These are phyloP conservation scores for Diplodus puntazzo DNA, from an alignment of 2,797 vertebrate genomes.

Conservation along the genomic window DNA sequence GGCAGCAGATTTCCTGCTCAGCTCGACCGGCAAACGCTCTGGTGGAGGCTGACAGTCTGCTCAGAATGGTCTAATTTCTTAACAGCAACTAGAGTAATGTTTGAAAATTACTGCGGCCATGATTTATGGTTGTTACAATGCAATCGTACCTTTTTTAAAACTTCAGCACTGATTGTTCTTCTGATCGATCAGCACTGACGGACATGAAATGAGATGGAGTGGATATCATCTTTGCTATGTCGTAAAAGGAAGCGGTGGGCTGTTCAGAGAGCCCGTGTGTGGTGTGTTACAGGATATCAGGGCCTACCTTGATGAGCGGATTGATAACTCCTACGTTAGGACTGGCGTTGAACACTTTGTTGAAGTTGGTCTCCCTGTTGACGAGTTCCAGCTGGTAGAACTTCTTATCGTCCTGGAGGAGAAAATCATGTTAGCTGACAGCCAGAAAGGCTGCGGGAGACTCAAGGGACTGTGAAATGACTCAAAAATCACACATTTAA, in stretches of 20 bases:
- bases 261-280: constrained; percentile 42
- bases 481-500: constrained; percentile 42
- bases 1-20: background rate
- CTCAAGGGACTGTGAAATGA: constrained; percentile 7
- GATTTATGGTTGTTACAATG: background rate
- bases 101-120: background rate
- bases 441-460: constrained; percentile 3
- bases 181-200: constrained; percentile 21
- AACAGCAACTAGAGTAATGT: background rate
- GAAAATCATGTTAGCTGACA: constrained; percentile 43
- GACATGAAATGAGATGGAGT: constrained; percentile 57
- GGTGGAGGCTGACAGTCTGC: background rate
- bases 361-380: constrained; percentile 99
- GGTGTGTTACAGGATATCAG: constrained; percentile 13
- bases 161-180: constrained; percentile 5
- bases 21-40: constrained; percentile 1
- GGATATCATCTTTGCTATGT: constrained; percentile 52
- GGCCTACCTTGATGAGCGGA: constrained; percentile 94
- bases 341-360: constrained; percentile 98
- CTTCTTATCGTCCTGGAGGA: constrained; percentile 97
- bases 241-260: constrained; percentile 16
- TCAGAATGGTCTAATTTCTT: constrained; percentile 9
- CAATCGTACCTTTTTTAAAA: background rate
- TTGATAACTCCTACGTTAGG: constrained; percentile 99
- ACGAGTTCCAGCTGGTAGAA: constrained; percentile 99